A percentile compares a stretch with the other conserved stretches of the same genome.
Evolutionary conservation across 2,888 invertebrate genomes (phyloP).

Genomic region (Lycia hirtaria): DNA sequence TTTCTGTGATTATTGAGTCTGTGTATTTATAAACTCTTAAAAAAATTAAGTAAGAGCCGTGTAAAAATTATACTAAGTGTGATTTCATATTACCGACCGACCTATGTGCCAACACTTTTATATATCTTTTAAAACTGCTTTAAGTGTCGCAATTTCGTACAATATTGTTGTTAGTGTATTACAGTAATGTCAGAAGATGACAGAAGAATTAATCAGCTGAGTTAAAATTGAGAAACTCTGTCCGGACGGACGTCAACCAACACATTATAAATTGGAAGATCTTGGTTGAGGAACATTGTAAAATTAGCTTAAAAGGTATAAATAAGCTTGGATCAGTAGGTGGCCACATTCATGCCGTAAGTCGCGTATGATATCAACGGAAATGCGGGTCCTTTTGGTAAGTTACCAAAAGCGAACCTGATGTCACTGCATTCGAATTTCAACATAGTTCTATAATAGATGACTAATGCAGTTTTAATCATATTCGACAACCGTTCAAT

Average conservation of each 20-base stretch:
- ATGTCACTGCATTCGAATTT: constrained; percentile 16
- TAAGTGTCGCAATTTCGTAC: neutral
- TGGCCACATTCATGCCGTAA: constrained; percentile 72
- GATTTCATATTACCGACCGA: no score
- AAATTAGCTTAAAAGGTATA: constrained; percentile 79
- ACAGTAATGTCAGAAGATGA: constrained; percentile 13
- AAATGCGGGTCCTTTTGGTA: constrained; percentile 77
- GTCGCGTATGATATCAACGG: constrained; percentile 65
- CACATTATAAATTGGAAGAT: constrained; percentile 73
- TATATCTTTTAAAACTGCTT: neutral
- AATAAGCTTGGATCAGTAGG: constrained; percentile 69
- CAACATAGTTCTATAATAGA: neutral
- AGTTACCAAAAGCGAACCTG: constrained; percentile 45
- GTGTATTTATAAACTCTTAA: no score
- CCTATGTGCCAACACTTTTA: no score
- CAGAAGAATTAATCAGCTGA: constrained; percentile 33
- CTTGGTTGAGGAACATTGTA: constrained; percentile 66
- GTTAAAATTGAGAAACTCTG: constrained; percentile 71
- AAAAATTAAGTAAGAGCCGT: no score
- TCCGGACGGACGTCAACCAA: constrained; percentile 64
- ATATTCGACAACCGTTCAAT: constrained; percentile 8
- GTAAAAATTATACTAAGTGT: no score
- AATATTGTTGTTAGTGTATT: constrained; percentile 1
- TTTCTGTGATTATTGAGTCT: no score
- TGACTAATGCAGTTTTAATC: constrained; percentile 18